These are phyloP conservation scores for Philopotamus ludificatus DNA, from an alignment of 1,140 invertebrate species.

Conservation along the genomic window DNA sequence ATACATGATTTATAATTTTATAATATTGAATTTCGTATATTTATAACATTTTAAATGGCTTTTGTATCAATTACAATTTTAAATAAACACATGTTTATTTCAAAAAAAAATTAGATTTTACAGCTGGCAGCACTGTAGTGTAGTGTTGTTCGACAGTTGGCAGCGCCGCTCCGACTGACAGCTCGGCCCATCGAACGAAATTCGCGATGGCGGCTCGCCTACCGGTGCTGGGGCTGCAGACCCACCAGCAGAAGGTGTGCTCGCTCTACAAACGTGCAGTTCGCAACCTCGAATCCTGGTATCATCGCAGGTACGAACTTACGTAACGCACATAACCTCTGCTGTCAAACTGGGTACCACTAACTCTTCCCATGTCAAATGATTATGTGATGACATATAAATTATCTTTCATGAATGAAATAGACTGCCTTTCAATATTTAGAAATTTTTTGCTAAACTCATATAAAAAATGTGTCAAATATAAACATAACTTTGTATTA, in stretches of 20 bases:
- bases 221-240: conserved; percentile 35
- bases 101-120: background rate
- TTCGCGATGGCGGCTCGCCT: conserved; percentile 17
- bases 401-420: too few species aligned
- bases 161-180: background rate
- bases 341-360: background rate
- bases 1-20: too few species aligned
- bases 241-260: conserved; percentile 70
- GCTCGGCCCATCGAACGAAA: background rate
- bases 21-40: too few species aligned
- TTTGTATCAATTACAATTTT: too few species aligned
- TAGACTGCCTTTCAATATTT: background rate
- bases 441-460: background rate
- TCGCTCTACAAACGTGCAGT: conserved; percentile 69
- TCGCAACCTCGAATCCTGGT: conserved; percentile 61
- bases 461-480: background rate
- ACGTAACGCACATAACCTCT: conserved; percentile 15
- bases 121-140: background rate
- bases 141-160: background rate
- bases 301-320: conserved; percentile 55
- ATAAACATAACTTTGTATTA: background rate
- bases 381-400: too few species aligned
- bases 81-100: too few species aligned
- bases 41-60: too few species aligned
- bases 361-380: too few species aligned